Evolutionary conservation across 2,797 vertebrate genomes (phyloP).

Genomic region (Leuciscus waleckii): DNA sequence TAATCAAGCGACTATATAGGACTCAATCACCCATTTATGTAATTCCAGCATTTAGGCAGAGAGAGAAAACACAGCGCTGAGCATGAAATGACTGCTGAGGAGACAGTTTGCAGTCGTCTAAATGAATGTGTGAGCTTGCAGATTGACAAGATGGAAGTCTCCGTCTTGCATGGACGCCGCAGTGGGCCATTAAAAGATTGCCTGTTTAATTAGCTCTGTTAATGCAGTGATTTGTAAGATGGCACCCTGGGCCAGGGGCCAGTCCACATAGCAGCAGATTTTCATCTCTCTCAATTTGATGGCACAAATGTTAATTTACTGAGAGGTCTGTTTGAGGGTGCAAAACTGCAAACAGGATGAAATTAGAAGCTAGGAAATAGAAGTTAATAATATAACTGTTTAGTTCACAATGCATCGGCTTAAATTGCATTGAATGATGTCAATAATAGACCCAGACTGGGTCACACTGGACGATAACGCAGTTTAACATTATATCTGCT

Average conservation of each 20-base stretch:
- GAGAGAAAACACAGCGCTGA: conserved; percentile 56
- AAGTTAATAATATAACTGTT: background rate
- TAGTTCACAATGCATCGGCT: background rate
- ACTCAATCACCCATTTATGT: conserved; percentile 63
- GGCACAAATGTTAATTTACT: conserved; percentile 47
- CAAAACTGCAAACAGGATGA: background rate
- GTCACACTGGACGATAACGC: conserved; percentile 12
- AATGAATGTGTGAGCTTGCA: conserved; percentile 63
- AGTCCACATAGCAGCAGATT: conserved; percentile 61
- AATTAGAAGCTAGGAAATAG: conserved; percentile 12
- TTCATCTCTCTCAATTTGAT: conserved; percentile 43
- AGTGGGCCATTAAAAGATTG: conserved; percentile 68
- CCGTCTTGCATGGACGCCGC: conserved; percentile 64
- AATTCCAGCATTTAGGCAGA: conserved; percentile 53
- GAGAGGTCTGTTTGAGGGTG: conserved; percentile 7
- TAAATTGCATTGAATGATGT: conserved; percentile 4
- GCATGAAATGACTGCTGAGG: conserved; percentile 59
- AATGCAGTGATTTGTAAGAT: conserved; percentile 71
- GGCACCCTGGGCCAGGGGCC: conserved; percentile 63
- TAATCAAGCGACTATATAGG: conserved; percentile 59
- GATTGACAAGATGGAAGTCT: conserved; percentile 64
- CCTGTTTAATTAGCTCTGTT: conserved; percentile 71
- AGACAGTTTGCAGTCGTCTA: conserved; percentile 61
- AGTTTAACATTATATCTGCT: conserved; percentile 24
- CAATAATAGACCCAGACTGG: conserved; percentile 15